Conservation (phyloP, 64 coral and sea anemone genomes). For the Catalaphyllia jardinei region DNA sequence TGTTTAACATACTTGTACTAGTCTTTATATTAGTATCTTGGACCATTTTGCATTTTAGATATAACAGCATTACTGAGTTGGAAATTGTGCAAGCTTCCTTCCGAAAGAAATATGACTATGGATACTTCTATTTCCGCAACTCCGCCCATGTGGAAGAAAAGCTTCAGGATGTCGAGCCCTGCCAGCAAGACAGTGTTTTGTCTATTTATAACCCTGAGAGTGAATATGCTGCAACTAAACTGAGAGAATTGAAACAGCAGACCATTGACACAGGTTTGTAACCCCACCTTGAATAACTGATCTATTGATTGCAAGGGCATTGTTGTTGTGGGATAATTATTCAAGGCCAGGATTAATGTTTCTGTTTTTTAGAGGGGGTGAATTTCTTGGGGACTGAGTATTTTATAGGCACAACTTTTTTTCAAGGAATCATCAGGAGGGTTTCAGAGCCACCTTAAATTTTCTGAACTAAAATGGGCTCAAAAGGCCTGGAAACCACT, state of each 20-base stretch:
- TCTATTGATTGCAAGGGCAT: neutral
- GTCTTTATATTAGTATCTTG: too few species aligned
- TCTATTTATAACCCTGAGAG: conserved; percentile 72
- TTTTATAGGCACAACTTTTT: too few species aligned
- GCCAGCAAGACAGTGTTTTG: conserved; percentile 21
- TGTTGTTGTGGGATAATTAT: too few species aligned
- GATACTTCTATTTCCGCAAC: conserved; percentile 94
- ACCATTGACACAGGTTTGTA: conserved; percentile 94
- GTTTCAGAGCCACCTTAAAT: too few species aligned
- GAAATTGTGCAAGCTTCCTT: conserved; percentile 97
- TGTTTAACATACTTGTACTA: too few species aligned
- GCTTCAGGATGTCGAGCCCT: conserved; percentile 11
- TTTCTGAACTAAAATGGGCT: too few species aligned
- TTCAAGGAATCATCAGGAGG: too few species aligned
- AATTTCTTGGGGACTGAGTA: too few species aligned
- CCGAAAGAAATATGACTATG: conserved; percentile 89
- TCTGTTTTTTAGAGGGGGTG: too few species aligned
- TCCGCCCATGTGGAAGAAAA: conserved; percentile 55
- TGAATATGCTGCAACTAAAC: conserved; percentile 89
- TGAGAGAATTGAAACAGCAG: conserved; percentile 94
- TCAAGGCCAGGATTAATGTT: too few species aligned
- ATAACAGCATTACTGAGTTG: conserved; percentile 92
- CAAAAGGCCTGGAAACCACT: too few species aligned
- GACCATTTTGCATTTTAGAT: conserved; percentile 33
- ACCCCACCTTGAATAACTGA: neutral